Base-by-base conservation (phyloP, 2,888 invertebrate genomes). In the Marasmarcha lunaedactyla region DNA sequence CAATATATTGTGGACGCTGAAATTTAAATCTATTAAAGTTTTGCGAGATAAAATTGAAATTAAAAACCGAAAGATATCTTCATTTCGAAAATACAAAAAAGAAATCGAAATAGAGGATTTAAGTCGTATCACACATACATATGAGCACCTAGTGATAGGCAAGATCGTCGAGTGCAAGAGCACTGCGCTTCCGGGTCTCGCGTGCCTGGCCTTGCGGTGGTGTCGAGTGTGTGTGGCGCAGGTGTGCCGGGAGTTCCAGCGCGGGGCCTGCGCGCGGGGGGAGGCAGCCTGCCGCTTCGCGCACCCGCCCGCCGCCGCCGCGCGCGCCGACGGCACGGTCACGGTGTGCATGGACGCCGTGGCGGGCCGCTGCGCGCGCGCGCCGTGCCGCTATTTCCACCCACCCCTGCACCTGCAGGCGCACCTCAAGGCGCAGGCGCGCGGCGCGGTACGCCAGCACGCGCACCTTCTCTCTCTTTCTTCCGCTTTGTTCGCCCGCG, bases 301-400 rank as follows among this genome's bases (percentile, higher is more conserved):
- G 88, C 97, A 97, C 90, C 97, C 97, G 88, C 92, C 95, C 88
- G 92, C 95, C 87, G 95, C 96, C 86, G 91, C 92, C 86, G 91
- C 95, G 88, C 95, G 95, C 89, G 93, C 93, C 87, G 97, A 97
- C 91, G 96, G 96, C 91, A 93, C 94, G 87, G 96, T 97, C 90
- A 96, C 96, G 89, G 96, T 97, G 90, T 97, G 97, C 95, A 97
- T 97, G 96, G 97, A 97, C 91, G 96, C 94, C 90, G 93, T 97
- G 89, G 94, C 94, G 91, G 94, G 95, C 89, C 93, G 95, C 91
- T 97, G 97, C 92, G 91, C 93, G 90, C 95, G 97, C 90, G 95
- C 96, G 89, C 94, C 95, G 90, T 97, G 97, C 94, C 95, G 96
- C 91, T 97, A 97, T 94, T 97, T 96, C 92, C 97, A 97, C 91